A percentile compares a stretch with the other conserved stretches of the same genome.
Evolutionary conservation across 2,797 vertebrate genomes (phyloP).

Genomic region (Limnodromus scolopaceus): DNA sequence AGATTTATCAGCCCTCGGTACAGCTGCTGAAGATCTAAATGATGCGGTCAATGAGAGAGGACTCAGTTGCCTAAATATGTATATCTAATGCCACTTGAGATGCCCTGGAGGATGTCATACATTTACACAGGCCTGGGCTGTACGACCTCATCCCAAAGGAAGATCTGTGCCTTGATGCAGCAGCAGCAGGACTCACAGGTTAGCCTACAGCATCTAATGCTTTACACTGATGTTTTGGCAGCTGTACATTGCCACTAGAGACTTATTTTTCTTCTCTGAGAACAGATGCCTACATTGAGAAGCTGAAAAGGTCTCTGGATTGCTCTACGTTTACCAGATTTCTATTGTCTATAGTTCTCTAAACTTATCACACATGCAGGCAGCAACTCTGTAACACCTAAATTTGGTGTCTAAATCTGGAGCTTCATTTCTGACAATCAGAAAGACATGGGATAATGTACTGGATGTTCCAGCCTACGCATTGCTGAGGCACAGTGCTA

Average conservation of each 20-base stretch:
- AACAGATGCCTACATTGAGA: neutral
- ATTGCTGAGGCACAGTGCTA: neutral
- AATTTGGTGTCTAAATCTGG: neutral
- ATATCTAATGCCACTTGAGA: neutral
- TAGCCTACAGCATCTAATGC: neutral
- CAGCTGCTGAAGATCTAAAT: neutral
- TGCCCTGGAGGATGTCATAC: neutral
- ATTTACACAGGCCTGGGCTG: rapidly evolving
- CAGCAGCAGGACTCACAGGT: neutral
- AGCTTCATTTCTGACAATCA: neutral
- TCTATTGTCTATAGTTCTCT: neutral
- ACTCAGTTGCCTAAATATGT: neutral
- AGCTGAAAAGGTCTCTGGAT: neutral
- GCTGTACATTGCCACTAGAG: neutral
- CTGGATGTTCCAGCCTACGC: neutral
- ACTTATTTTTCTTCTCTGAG: neutral
- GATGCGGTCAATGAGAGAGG: neutral
- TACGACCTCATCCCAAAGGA: too few relatives aligned
- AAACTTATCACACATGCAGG: neutral
- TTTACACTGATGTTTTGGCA: neutral
- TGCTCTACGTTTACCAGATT: neutral
- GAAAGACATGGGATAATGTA: neutral
- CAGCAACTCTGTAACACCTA: neutral
- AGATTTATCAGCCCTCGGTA: neutral
- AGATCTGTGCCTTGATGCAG: neutral